A percentile compares a stretch with the other conserved stretches of the same genome.
Evolutionary conservation across 2,888 invertebrate species (phyloP).

Genomic region (Ellobium chinense): DNA sequence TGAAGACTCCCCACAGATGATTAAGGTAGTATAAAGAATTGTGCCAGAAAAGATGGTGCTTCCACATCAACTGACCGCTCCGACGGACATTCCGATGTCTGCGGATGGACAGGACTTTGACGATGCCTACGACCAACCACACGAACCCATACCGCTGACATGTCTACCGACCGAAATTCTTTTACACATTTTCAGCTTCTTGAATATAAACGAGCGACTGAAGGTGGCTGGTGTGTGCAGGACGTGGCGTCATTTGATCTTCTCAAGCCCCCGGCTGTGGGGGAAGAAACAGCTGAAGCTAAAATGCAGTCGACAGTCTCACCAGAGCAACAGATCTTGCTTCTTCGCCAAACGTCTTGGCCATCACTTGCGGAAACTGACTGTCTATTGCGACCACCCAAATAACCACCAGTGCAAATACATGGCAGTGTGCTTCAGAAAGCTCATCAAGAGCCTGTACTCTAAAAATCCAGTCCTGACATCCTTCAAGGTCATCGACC

Average conservation of each 20-base stretch:
- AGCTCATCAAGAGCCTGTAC: slow-evolving; percentile 22
- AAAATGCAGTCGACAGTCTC: slow-evolving; percentile 13
- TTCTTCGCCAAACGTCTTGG: slow-evolving; percentile 16
- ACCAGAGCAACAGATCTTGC: slow-evolving; percentile 19
- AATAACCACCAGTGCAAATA: slow-evolving; percentile 31
- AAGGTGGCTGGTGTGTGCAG: slow-evolving; percentile 17
- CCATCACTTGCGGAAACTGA: slow-evolving; percentile 20
- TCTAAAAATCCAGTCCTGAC: slow-evolving; percentile 17
- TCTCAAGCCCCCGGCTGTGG: slow-evolving; percentile 27
- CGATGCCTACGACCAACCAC: neutral
- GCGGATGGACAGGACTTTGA: neutral
- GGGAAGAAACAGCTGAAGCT: slow-evolving; percentile 20
- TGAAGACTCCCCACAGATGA: too few relatives aligned
- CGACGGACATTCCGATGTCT: neutral
- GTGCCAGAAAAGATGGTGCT: neutral
- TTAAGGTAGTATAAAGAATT: too few relatives aligned
- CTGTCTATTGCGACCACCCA: slow-evolving; percentile 13
- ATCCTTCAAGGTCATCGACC: slow-evolving; percentile 32
- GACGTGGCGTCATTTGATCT: slow-evolving; percentile 22
- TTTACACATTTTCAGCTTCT: slow-evolving; percentile 14
- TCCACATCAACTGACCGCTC: neutral
- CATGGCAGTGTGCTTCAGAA: slow-evolving; percentile 33
- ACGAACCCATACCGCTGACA: neutral
- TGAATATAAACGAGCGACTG: slow-evolving; percentile 26
- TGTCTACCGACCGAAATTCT: slow-evolving; percentile 24